Conservation (phyloP, 2,113 vertebrate genomes). For the Puntigrus tetrazona region DNA sequence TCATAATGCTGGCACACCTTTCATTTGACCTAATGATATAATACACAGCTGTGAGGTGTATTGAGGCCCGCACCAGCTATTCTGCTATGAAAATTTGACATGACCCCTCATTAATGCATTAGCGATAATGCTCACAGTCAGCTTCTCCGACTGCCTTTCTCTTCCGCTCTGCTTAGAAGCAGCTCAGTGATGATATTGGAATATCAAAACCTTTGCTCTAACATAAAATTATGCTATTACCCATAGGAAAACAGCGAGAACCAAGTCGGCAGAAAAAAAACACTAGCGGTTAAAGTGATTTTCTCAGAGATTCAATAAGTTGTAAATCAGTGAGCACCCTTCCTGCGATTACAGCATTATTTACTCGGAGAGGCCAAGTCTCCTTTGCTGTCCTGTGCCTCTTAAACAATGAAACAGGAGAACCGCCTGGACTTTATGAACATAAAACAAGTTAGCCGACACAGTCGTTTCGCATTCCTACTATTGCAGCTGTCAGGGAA, state of each 20-base stretch:
- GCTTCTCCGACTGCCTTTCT: conserved; percentile 22
- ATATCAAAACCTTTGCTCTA: conserved; percentile 42
- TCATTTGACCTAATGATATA: conserved; percentile 37
- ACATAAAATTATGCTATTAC: conserved; percentile 38
- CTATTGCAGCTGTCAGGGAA: conserved; percentile 58
- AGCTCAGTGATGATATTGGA: conserved; percentile 42
- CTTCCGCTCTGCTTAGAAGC: conserved; percentile 25
- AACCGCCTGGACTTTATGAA: conserved; percentile 56
- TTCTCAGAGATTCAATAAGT: conserved; percentile 57
- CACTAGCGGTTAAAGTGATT: conserved; percentile 54
- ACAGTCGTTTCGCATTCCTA: conserved; percentile 44
- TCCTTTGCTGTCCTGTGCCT: conserved; percentile 41
- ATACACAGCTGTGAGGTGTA: conserved; percentile 23
- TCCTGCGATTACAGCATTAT: conserved; percentile 50
- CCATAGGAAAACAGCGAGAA: conserved; percentile 28
- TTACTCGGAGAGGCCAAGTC: conserved; percentile 48
- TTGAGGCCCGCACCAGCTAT: conserved; percentile 10
- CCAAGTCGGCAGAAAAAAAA: conserved; percentile 25
- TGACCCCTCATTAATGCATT: conserved; percentile 48
- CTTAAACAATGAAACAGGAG: conserved; percentile 54
- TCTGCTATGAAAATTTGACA: conserved; percentile 44
- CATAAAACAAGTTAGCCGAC: conserved; percentile 58
- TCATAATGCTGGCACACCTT: conserved; percentile 19
- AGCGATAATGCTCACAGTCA: conserved; percentile 38
- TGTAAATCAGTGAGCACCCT: conserved; percentile 55